Conservation (phyloP, 2,888 invertebrate genomes). For the Ennomos fuscantarius region DNA sequence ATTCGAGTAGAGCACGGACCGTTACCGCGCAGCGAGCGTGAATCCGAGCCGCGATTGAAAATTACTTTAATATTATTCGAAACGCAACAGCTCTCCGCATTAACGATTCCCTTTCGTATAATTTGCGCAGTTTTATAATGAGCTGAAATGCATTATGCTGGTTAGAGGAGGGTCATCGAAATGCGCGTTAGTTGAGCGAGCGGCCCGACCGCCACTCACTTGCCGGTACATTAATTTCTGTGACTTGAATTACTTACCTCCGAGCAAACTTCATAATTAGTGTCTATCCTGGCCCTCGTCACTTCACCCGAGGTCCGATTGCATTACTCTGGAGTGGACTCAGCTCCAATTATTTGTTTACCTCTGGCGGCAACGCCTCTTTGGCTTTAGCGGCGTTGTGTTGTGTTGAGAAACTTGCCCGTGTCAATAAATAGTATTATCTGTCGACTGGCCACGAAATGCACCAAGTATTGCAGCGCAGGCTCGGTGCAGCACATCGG, state of each 20-base stretch:
- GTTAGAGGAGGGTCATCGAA: conserved; percentile 23
- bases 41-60: conserved; percentile 18
- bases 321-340: conserved; percentile 5
- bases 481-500: too few relatives aligned
- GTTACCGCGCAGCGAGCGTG: conserved; percentile 9
- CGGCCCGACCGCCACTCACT: conserved; percentile 8
- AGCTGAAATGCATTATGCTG: conserved; percentile 29
- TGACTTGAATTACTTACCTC: conserved; percentile 19
- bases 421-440: not conserved
- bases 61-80: conserved; percentile 26
- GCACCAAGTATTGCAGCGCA: too few relatives aligned
- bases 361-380: not conserved
- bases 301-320: conserved; percentile 16
- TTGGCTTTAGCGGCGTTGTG: not conserved
- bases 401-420: not conserved
- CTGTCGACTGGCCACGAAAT: too few relatives aligned
- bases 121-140: conserved; percentile 31
- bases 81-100: conserved; percentile 28
- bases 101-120: conserved; percentile 24
- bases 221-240: conserved; percentile 30
- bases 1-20: conserved; percentile 15
- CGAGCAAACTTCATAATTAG: conserved; percentile 16
- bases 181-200: conserved; percentile 14
- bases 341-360: conserved; percentile 8
- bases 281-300: conserved; percentile 4